These are phyloP conservation scores for Pachyramphus minor DNA, from an alignment of 2,113 vertebrate genomes.

Conservation along the genomic window DNA sequence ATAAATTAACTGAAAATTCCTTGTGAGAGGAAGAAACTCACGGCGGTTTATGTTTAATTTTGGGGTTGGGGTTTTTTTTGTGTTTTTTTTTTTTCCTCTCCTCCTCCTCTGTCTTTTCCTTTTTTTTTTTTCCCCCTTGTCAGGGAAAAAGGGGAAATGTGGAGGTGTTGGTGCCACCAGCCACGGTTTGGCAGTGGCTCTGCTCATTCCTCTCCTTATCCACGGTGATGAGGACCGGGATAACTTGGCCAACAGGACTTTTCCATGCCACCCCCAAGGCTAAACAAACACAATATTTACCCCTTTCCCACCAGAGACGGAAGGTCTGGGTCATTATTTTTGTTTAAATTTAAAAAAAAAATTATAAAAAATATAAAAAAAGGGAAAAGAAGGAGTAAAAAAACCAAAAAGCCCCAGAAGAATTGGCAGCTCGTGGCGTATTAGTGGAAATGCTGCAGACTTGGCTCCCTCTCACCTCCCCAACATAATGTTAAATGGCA, in stretches of 20 bases:
- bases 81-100: accelerated
- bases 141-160: background rate
- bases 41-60: accelerated
- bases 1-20: constrained; percentile 44
- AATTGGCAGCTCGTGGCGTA: constrained; percentile 47
- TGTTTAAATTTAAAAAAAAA: background rate
- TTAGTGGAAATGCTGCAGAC: constrained; percentile 62
- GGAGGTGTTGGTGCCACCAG: background rate
- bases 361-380: too few relatives aligned
- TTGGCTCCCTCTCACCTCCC: constrained; percentile 65
- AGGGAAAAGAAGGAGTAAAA: background rate
- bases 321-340: background rate
- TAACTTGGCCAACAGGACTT: accelerated
- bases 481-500: constrained; percentile 67
- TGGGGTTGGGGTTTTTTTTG: background rate
- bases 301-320: background rate
- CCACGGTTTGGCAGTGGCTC: background rate
- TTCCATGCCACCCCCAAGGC: background rate
- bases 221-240: accelerated
- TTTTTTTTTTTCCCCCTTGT: accelerated
- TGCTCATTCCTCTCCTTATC: background rate
- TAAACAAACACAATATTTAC: background rate
- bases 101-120: accelerated
- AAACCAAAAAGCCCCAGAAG: background rate
- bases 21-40: background rate